Evolutionary conservation across 2,797 vertebrate genomes (phyloP), one percentile per base, ranked within the genome.

Genomic region (Lophotriccus pileatus): DNA sequence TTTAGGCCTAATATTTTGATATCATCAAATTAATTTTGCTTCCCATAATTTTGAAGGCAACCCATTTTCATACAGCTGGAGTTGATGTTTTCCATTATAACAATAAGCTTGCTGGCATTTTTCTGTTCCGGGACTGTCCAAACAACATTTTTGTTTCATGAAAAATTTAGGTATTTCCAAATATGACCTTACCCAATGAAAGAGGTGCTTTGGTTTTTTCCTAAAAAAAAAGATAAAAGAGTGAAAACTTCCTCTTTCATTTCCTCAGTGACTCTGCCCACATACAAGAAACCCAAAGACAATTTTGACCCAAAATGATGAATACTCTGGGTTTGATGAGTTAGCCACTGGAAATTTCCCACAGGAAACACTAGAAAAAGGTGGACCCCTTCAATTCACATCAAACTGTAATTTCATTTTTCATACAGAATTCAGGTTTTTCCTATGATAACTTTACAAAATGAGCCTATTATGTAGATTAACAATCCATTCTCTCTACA

Each of bases 341-440:
- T 11, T 72, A 20, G 7, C 28, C 27, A 37, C 37, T 43, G 15
- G 12, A 46, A 47, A 59, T 32, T 37, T 82, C 43, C 36, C 12
- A 49, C 20, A 43, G 36, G 9, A 82, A 5, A 41, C 9, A 17
- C 20, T 9, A 22, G 18, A 46, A 72, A 68, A 58, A 72, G 8
- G 27, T 58, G 30, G 21, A 56, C 7, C 16, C 30, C 56, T 64
- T 21, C 14, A 75, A 27, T 44, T 50, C n/a, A 39, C 14, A 28
- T 43, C 5, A 14, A 84, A 67, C 12, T 7, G 2, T 41, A 46
- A 12, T 50, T 75, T 49, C 9, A 17, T 19, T 49, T 93, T 59
- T 46, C 37, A 14, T 39, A n/a, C 3, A 0, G 11, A 66, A 76
- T 66, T 59, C 14, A 60, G 7, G 2, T 2, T 1, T 67, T 32